Conservation (phyloP, 2,888 invertebrate species). For the Dryocosmus kuriphilus region DNA sequence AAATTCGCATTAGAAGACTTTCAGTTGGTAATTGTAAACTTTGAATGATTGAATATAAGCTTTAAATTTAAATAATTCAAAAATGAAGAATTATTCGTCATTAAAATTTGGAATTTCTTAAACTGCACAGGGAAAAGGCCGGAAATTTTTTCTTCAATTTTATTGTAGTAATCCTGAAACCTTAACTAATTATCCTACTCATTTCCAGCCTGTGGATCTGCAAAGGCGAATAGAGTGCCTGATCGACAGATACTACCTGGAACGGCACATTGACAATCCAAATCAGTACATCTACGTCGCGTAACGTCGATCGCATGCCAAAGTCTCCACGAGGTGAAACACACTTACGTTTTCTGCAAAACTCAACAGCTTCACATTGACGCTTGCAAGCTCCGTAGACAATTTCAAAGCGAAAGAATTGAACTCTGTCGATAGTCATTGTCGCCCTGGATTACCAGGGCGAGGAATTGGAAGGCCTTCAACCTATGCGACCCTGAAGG, state of each 20-base stretch:
- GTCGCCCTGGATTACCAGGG: neutral
- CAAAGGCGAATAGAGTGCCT: slow-evolving; percentile 99
- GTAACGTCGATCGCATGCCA: slow-evolving; percentile 80
- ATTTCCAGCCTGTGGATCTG: slow-evolving; percentile 93
- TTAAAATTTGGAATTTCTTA: too few relatives aligned
- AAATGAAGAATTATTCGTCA: too few relatives aligned
- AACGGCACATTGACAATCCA: slow-evolving; percentile 97
- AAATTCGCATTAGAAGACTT: too few relatives aligned
- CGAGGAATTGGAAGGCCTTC: neutral
- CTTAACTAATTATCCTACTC: slow-evolving; percentile 1
- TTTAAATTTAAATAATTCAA: too few relatives aligned
- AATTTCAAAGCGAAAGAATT: too few relatives aligned
- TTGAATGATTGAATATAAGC: too few relatives aligned
- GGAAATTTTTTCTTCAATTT: too few relatives aligned
- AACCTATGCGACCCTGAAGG: neutral
- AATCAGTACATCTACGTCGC: slow-evolving; percentile 99
- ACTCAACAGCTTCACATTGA: neutral
- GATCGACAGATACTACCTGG: slow-evolving; percentile 99
- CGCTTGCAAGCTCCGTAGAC: too few relatives aligned
- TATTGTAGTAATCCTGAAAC: too few relatives aligned
- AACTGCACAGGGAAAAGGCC: too few relatives aligned
- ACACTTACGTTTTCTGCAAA: slow-evolving; percentile 47
- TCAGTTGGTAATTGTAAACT: too few relatives aligned
- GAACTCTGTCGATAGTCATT: neutral
- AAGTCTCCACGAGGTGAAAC: slow-evolving; percentile 65